Percentiles rank a stretch among this genome's conserved stretches.
Conservation (phyloP, 2,888 invertebrate genomes). For the Bellardia bayeri region DNA sequence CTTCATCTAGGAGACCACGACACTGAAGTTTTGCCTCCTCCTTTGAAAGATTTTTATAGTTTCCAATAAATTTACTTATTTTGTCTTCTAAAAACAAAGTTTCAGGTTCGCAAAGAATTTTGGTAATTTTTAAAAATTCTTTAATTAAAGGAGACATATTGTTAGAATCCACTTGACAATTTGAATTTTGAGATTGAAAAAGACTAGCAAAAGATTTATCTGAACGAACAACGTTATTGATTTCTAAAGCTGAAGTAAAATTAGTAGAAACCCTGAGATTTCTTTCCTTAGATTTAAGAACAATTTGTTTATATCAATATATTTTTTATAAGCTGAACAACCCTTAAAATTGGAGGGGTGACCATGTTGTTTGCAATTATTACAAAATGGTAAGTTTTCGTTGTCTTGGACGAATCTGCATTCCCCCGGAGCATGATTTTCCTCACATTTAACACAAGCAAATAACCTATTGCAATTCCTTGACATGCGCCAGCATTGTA, state of each 20-base stretch:
- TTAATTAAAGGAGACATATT: conserved; percentile 11
- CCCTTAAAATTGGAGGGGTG: no score
- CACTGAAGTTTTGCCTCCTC: conserved; percentile 7
- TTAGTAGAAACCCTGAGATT: not conserved
- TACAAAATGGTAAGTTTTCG: conserved; percentile 7
- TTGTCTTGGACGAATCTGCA: not conserved
- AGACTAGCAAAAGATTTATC: not conserved
- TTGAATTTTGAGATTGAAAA: not conserved
- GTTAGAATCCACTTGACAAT: not conserved
- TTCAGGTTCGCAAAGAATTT: conserved; percentile 15
- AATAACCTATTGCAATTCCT: conserved; percentile 9
- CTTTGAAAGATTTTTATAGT: conserved; percentile 4
- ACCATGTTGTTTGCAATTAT: not conserved
- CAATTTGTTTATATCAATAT: not conserved
- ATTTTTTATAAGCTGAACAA: not conserved
- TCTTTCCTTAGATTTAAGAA: not conserved
- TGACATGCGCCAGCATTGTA: not conserved
- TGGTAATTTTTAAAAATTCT: conserved; percentile 30
- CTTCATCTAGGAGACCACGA: conserved; percentile 3
- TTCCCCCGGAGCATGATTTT: not conserved
- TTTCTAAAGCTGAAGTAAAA: not conserved
- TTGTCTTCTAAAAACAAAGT: conserved; percentile 27
- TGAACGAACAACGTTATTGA: not conserved
- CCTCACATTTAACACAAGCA: conserved; percentile 14
- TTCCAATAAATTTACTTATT: conserved; percentile 9